Conservation (phyloP, 1,140 invertebrate species). For the Zaprionus camerounensis region DNA sequence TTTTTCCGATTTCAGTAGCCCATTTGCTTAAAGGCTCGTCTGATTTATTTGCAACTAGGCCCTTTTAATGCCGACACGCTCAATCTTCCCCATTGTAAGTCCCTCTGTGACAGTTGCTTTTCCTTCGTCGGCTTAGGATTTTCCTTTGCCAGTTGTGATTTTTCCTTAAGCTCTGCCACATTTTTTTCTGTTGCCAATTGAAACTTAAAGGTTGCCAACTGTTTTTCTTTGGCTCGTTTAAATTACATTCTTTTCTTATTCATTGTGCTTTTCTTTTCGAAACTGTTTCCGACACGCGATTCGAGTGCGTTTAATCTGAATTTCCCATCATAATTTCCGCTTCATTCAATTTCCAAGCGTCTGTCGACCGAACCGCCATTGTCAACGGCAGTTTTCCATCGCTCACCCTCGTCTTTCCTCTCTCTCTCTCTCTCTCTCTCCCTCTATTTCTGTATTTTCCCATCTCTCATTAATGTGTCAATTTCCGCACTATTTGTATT, state of each 20-base stretch:
- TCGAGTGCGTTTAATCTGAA: constrained; percentile 22
- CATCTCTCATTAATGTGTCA: constrained; percentile 18
- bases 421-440: not conserved
- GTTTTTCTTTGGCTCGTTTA: not conserved
- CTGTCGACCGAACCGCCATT: not conserved
- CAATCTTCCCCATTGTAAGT: constrained; percentile 38
- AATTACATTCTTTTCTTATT: not conserved
- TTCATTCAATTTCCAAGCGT: constrained; percentile 29
- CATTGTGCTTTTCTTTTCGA: not conserved
- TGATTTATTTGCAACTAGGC: constrained; percentile 42
- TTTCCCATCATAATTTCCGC: constrained; percentile 34
- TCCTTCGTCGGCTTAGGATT: constrained; percentile 11
- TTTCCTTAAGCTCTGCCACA: constrained; percentile 12
- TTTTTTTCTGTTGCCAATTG: not conserved
- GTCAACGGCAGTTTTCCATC: constrained; percentile 3
- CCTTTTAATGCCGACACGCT: constrained; percentile 30
- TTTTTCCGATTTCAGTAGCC: not conserved
- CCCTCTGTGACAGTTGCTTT: constrained; percentile 39
- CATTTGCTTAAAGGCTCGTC: constrained; percentile 35
- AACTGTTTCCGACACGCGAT: constrained; percentile 1
- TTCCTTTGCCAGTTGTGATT: constrained; percentile 14
- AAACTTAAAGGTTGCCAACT: constrained; percentile 18
- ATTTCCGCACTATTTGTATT: constrained; percentile 5
- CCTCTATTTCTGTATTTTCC: not conserved
- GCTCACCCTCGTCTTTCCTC: not conserved